Evolutionary conservation across 2,113 vertebrate genomes (phyloP), one percentile per base, ranked within the genome.

Genomic region (Potamarius usumacintae): DNA sequence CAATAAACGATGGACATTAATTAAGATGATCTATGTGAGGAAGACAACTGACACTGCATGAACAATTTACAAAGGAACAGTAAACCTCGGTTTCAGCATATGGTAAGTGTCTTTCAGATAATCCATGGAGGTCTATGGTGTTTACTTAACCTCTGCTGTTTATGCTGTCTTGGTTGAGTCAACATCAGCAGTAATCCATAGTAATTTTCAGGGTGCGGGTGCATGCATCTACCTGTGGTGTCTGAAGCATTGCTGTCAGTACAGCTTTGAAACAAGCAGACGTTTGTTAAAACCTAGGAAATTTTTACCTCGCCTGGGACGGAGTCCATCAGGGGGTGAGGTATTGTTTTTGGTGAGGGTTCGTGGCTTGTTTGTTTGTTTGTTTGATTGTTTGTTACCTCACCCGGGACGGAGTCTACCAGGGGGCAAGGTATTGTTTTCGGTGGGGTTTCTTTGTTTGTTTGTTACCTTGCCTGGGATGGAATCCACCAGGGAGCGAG

Each of bases 181-280:
- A 82, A 60, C 22, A 30, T 72, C 25, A 30, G 34, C n/a, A 74
- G 65, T 50, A 82, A 74, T 42, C 55, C 74, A 27, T 18, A 58
- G 72, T 84, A 30, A 84, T 83, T 79, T 48, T 74, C 30, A 53
- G 6, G 48, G 7, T 82, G 20, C 14, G 27, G 57, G 50, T 58
- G 30, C 34, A 30, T 76, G 71, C 67, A 30, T 48, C 60, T 77
- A 77, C 87, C 55, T 88, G 86, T 57, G 76, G 27, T 79, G 50
- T 79, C 74, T 22, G 18, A 76, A 8, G n/a, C 48, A 22, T 52
- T 67, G 48, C 22, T 72, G 8, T 71, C 14, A 55, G 52, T 52
- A 58, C 18, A 60, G 62, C 62, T 74, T 84, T 72, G 22, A 53
- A 65, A 63, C 34, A 81, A 30, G 14, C 0, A 63, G 25, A 72